A percentile compares a stretch with the other conserved stretches of the same genome.
phyloP scores from a whole-genome alignment of 2,888 invertebrate genomes.

The Lymantria dispar region DNA sequence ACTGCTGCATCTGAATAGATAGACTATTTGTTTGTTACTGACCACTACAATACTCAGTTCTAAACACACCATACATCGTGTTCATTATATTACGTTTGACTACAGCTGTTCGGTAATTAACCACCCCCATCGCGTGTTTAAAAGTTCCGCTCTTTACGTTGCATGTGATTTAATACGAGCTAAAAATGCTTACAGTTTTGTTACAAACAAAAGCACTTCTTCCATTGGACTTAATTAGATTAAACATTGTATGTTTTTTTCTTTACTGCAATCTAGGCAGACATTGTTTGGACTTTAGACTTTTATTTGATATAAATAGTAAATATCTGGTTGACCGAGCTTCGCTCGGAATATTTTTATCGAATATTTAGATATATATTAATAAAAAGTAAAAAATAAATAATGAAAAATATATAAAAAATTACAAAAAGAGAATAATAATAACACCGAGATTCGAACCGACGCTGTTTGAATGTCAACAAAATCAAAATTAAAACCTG shows the following conservation, averaged over 20 bases:
- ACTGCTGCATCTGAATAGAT: too few relatives aligned
- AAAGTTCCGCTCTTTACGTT: constrained; percentile 16
- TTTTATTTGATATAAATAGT: neutral
- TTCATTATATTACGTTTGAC: constrained; percentile 25
- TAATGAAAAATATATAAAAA: too few relatives aligned
- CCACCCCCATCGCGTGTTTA: constrained; percentile 30
- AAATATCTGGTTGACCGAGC: too few relatives aligned
- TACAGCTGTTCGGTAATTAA: constrained; percentile 31
- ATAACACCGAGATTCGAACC: too few relatives aligned
- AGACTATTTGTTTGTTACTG: neutral
- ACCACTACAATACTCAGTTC: constrained; percentile 1
- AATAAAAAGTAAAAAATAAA: too few relatives aligned
- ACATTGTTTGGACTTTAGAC: neutral
- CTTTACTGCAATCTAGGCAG: neutral
- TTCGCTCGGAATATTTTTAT: too few relatives aligned
- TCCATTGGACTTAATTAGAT: constrained; percentile 14
- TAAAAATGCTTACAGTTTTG: constrained; percentile 22
- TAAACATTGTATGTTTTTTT: constrained; percentile 3
- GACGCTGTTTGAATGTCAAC: too few relatives aligned
- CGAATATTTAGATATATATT: too few relatives aligned
- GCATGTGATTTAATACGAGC: constrained; percentile 31
- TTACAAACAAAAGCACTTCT: constrained; percentile 19
- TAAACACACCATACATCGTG: constrained; percentile 20
- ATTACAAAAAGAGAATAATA: too few relatives aligned
- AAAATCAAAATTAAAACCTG: too few relatives aligned